phyloP scores from a whole-genome alignment of 2,888 invertebrate genomes.

The Dicyrtomina minuta region DNA sequence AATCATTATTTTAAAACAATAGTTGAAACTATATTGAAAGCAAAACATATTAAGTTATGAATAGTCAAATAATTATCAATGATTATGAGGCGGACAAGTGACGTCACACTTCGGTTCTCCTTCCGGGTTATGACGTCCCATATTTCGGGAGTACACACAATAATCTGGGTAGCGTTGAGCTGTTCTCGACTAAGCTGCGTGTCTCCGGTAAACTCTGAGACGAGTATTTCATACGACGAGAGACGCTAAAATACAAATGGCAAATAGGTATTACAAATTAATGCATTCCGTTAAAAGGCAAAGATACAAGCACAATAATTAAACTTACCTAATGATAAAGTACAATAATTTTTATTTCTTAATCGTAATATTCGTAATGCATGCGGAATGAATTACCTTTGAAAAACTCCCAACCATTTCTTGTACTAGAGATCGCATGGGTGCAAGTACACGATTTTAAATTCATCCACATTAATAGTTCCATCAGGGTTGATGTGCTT shows the following conservation, averaged over 20 bases:
- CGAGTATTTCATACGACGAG: conserved; percentile 85
- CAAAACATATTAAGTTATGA: too few species aligned
- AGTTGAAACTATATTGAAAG: too few species aligned
- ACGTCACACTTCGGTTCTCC: conserved; percentile 95
- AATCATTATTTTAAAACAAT: too few species aligned
- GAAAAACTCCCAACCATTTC: conserved; percentile 98
- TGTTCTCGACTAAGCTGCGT: conserved; percentile 96
- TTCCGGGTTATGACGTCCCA: conserved; percentile 99
- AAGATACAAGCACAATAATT: too few species aligned
- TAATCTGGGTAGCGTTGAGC: conserved; percentile 93
- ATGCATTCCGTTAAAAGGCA: too few species aligned
- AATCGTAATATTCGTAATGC: neutral
- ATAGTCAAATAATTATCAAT: too few species aligned
- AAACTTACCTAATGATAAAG: too few species aligned
- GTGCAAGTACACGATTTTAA: conserved; percentile 98
- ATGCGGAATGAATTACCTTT: conserved; percentile 62
- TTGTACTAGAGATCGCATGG: conserved; percentile 97
- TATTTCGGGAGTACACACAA: conserved; percentile 99
- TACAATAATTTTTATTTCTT: too few species aligned
- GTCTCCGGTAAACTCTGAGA: conserved; percentile 97
- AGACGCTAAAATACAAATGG: conserved; percentile 65
- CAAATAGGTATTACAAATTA: too few species aligned
- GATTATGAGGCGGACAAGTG: conserved; percentile 90
- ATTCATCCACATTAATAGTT: conserved; percentile 92
- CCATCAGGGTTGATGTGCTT: conserved; percentile 97